Conservation (phyloP, 2,113 vertebrate genomes). For the Ictalurus furcatus region DNA sequence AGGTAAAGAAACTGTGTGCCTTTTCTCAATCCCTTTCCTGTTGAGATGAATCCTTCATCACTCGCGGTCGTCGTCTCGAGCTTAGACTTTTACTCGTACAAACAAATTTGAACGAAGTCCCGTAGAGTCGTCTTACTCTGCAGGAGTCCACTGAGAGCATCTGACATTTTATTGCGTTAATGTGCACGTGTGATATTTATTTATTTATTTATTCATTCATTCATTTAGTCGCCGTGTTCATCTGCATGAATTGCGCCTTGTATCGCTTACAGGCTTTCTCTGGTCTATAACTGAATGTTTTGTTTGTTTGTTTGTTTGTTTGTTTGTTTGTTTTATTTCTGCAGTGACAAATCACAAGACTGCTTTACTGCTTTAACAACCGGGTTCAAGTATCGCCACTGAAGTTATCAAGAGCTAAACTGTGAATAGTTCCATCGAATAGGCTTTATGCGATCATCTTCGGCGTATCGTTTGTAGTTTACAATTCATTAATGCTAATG, state of each 20-base stretch:
- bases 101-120: constrained; percentile 35
- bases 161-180: background rate
- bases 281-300: background rate
- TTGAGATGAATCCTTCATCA: constrained; percentile 56
- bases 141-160: background rate
- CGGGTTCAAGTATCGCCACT: background rate
- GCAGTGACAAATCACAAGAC: constrained; percentile 28
- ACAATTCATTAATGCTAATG: constrained; percentile 1
- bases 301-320: background rate
- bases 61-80: constrained; percentile 37
- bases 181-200: background rate
- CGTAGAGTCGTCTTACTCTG: background rate
- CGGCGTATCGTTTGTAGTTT: background rate
- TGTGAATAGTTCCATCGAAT: background rate
- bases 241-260: constrained; percentile 15
- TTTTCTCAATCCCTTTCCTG: constrained; percentile 68
- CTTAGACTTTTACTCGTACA: constrained; percentile 11
- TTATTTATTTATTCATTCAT: background rate
- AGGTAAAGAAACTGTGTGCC: constrained; percentile 71
- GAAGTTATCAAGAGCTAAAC: constrained; percentile 18
- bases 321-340: constrained; percentile 12
- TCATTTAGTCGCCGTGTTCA: constrained; percentile 25
- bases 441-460: background rate
- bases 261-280: background rate
- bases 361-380: background rate